These are phyloP conservation scores for Lutraria lutraria DNA, from an alignment of 2,888 invertebrate species.

Conservation along the genomic window DNA sequence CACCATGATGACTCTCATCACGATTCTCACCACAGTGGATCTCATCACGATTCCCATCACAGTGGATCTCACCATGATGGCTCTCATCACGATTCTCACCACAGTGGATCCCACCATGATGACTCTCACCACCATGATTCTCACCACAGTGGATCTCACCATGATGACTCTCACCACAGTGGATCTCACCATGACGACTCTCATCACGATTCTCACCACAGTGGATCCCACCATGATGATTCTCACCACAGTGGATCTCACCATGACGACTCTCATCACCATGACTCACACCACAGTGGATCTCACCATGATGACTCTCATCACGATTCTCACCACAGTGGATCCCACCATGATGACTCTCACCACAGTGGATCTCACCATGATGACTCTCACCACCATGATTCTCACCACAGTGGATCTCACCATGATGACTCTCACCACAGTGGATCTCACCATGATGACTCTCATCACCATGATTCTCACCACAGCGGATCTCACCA, in stretches of 20 bases:
- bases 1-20: not conserved
- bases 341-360: slow-evolving; percentile 8
- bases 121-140: not conserved
- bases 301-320: not conserved
- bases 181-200: not conserved
- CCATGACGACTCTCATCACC: slow-evolving; percentile 19
- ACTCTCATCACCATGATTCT: not conserved
- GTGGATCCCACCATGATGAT: not conserved
- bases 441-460: not conserved
- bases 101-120: not conserved
- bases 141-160: not conserved
- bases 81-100: not conserved
- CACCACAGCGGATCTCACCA: slow-evolving; percentile 12
- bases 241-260: not conserved
- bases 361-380: not conserved
- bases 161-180: slow-evolving; percentile 22
- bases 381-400: no score
- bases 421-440: not conserved
- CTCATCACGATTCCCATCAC: not conserved
- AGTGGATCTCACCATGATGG: not conserved
- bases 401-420: not conserved
- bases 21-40: slow-evolving; percentile 12
- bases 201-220: slow-evolving; percentile 8
- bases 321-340: not conserved
- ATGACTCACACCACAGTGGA: slow-evolving; percentile 10